Conservation (phyloP, 2,113 vertebrate genomes). For the Heterotilapia buettikoferi region DNA sequence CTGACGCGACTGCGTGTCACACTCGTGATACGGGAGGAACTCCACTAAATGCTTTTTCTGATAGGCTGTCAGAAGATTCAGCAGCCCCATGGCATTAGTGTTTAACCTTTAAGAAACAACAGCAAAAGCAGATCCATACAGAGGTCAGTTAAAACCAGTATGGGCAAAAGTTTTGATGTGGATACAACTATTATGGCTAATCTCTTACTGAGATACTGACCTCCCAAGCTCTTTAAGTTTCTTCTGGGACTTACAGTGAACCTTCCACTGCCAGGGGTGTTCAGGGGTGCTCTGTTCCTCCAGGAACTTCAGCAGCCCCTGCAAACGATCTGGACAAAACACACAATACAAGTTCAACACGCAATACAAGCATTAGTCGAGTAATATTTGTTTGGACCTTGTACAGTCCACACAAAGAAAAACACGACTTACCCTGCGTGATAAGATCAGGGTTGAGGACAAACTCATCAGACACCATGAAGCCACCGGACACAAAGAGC, state of each 20-base stretch:
- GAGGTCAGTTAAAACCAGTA: neutral
- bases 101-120: conserved; percentile 75
- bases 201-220: conserved; percentile 59
- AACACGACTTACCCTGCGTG: conserved; percentile 73
- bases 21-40: conserved; percentile 92
- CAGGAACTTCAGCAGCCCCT: conserved; percentile 83
- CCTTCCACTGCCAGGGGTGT: conserved; percentile 95
- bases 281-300: conserved; percentile 84
- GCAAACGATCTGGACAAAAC: conserved; percentile 78
- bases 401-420: neutral
- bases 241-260: conserved; percentile 97
- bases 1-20: conserved; percentile 85
- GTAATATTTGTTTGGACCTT: neutral
- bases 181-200: neutral
- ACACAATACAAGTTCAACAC: neutral
- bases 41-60: conserved; percentile 93
- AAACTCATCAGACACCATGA: conserved; percentile 92
- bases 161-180: neutral
- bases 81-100: conserved; percentile 78
- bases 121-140: neutral
- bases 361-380: neutral
- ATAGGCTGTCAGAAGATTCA: conserved; percentile 84
- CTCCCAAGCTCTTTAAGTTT: conserved; percentile 92
- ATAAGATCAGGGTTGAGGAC: conserved; percentile 86
- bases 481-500: conserved; percentile 90